Conservation (phyloP, 1,140 invertebrate genomes). For the Megathymus violae region DNA sequence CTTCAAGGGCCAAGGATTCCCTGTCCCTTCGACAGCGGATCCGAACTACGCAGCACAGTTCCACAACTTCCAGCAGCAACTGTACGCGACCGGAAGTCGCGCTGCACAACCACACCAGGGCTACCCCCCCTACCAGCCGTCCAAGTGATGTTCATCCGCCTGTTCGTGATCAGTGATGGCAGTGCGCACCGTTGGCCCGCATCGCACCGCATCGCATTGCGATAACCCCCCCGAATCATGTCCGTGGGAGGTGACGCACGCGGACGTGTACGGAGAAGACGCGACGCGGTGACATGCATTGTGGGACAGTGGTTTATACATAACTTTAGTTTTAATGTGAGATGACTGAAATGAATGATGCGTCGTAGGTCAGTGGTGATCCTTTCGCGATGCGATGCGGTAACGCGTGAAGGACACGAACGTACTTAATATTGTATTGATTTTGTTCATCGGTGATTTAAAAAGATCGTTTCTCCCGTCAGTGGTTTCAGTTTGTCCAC, state of each 20-base stretch:
- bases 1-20: constrained; percentile 92
- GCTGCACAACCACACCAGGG: constrained; percentile 72
- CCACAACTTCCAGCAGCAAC: constrained; percentile 97
- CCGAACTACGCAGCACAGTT: constrained; percentile 97
- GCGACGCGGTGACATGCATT: too few species aligned
- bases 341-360: constrained; percentile 37
- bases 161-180: too few species aligned
- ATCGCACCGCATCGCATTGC: too few species aligned
- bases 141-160: constrained; percentile 67
- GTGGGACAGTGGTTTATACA: constrained; percentile 4
- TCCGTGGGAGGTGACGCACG: too few species aligned
- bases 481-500: constrained; percentile 61
- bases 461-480: constrained; percentile 65
- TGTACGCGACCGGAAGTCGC: constrained; percentile 95
- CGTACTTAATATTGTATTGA: constrained; percentile 51
- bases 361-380: too few species aligned
- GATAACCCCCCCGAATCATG: too few species aligned
- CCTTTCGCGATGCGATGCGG: constrained; percentile 4
- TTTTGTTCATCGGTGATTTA: constrained; percentile 56
- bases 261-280: too few species aligned
- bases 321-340: constrained; percentile 2
- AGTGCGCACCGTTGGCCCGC: too few species aligned
- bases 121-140: constrained; percentile 74
- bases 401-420: constrained; percentile 34
- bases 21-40: constrained; percentile 93